Base-by-base conservation (phyloP, 2,888 invertebrate genomes). In the Eulithis testata region DNA sequence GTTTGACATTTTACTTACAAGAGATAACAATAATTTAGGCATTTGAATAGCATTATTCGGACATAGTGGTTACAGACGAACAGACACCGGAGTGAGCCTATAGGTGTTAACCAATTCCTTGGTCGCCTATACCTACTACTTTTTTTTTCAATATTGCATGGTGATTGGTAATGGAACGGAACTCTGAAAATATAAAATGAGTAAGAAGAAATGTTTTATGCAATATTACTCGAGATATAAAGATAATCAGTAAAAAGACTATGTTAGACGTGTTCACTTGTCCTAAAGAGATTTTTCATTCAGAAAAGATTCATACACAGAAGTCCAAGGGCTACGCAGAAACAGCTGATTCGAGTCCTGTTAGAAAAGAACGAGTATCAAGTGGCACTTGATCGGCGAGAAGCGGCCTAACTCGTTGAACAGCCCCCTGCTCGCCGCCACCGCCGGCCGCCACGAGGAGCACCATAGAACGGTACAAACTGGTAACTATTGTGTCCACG, bases 351-450 rank as follows among this genome's bases (percentile, higher is more conserved):
- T 80, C 80, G 78, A 88, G 86, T 90, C 90, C 91, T 90, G 92
- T 92, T 91, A 92, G 91, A 90, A 88, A 84, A 88, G 91, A 90
- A 91, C 91, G 81, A 86, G 91, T 90, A 89, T 90, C 86, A 85
- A 87, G 88, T 87, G 88, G 88, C 90, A 91, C 90, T 90, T 90
- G 90, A 90, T 84, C 83, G 87, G 80, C 85, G 85, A 86, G 88
- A 88, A 89, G 89, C 88, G 90, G 82, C 89, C 87, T 86, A 89
- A 91, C 92, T 90, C 82, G 92, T 91, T 88, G 88, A 87, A 87
- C 86, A 88, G 85, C 86, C 83, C 83, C 83, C 84, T 82, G 84
- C 79, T 77, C 77, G 77, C 63, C 51, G 12, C 37, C 11, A 70
- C 70, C 47, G 47, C 47, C 47, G 21, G 12, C 47, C 71, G 69